Percentiles rank a stretch among this genome's conserved stretches.
Conservation (phyloP, 2,888 invertebrate species). For the Rhogogaster chlorosoma region DNA sequence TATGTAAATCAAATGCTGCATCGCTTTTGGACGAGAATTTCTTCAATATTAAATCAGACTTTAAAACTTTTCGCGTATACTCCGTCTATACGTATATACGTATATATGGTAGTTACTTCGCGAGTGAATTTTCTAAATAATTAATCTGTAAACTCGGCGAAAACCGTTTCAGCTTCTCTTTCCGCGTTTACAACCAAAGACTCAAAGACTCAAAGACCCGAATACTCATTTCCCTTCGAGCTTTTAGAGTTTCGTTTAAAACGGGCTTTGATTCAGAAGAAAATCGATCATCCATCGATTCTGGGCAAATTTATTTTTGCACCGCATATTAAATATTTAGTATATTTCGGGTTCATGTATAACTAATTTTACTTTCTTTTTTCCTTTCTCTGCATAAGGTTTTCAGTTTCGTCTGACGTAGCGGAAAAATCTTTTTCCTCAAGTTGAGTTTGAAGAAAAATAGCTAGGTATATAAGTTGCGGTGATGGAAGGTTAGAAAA, state of each 20-base stretch:
- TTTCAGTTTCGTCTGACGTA: background rate
- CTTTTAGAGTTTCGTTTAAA: background rate
- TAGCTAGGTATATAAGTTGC: slow-evolving; percentile 15
- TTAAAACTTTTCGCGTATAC: background rate
- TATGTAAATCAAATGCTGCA: too few relatives aligned
- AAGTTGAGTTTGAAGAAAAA: slow-evolving; percentile 8
- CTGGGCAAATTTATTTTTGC: background rate
- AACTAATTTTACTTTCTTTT: background rate
- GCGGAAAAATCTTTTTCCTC: background rate
- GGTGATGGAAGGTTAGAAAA: slow-evolving; percentile 41
- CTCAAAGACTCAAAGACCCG: slow-evolving; percentile 6
- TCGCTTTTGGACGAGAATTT: background rate
- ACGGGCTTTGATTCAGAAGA: background rate
- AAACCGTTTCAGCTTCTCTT: slow-evolving; percentile 21
- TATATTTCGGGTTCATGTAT: too few relatives aligned
- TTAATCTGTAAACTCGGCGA: slow-evolving; percentile 29
- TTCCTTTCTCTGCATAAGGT: background rate
- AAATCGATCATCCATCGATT: background rate
- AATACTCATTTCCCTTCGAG: background rate
- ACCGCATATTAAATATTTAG: background rate
- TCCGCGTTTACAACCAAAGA: background rate
- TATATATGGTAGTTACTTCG: background rate
- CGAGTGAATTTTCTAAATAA: slow-evolving; percentile 30
- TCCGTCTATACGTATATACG: background rate
- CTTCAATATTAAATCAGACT: slow-evolving; percentile 20